Conservation (phyloP, 2,113 vertebrate species). For the Xiphophorus hellerii region DNA sequence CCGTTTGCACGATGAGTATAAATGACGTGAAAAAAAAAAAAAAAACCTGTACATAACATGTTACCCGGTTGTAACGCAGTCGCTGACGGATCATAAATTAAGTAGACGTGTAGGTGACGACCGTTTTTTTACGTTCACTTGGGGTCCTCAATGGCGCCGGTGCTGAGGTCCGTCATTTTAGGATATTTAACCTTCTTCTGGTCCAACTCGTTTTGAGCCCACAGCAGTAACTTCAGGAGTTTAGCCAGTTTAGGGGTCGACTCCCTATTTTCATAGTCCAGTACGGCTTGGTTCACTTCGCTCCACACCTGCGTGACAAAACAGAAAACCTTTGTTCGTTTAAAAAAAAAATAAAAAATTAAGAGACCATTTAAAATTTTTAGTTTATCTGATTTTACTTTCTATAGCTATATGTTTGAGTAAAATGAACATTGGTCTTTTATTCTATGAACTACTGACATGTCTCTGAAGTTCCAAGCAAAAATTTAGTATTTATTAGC, state of each 20-base stretch:
- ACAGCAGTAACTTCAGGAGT: slow-evolving; percentile 94
- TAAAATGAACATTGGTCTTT: too few relatives aligned
- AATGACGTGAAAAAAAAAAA: slow-evolving; percentile 57
- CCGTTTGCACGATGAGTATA: slow-evolving; percentile 71
- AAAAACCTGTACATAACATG: slow-evolving; percentile 50
- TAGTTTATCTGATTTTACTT: too few relatives aligned
- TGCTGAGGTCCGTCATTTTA: slow-evolving; percentile 99
- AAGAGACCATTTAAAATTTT: too few relatives aligned
- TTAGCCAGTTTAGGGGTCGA: slow-evolving; percentile 98
- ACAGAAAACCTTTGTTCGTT: neutral
- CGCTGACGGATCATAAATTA: slow-evolving; percentile 82
- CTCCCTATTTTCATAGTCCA: slow-evolving; percentile 93
- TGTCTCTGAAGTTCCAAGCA: too few relatives aligned
- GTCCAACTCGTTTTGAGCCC: slow-evolving; percentile 98
- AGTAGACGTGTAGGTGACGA: slow-evolving; percentile 53
- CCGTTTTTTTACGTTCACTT: slow-evolving; percentile 83
- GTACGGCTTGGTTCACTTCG: slow-evolving; percentile 97
- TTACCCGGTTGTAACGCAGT: slow-evolving; percentile 77
- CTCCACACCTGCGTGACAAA: slow-evolving; percentile 90
- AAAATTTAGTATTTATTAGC: too few relatives aligned
- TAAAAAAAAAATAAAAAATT: too few relatives aligned
- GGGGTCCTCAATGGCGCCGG: slow-evolving; percentile 95
- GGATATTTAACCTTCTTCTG: slow-evolving; percentile 99
- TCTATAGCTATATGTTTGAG: too few relatives aligned
- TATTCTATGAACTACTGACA: too few relatives aligned